These are phyloP conservation scores for Antrozous pallidus DNA, from an alignment of 2,797 vertebrate species.

Conservation along the genomic window DNA sequence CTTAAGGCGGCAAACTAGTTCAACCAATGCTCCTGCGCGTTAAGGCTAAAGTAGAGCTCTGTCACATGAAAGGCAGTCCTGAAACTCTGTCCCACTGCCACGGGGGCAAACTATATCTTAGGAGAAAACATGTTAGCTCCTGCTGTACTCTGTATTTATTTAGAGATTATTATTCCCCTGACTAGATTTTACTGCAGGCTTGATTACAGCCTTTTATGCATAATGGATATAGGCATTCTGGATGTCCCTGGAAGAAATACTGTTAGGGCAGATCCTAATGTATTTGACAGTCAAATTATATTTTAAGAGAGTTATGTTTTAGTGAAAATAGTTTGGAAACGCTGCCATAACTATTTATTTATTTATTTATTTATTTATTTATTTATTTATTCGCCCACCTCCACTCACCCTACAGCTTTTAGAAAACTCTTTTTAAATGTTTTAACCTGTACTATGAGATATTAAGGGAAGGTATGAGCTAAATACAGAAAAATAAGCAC, in stretches of 20 bases:
- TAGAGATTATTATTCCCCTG: neutral
- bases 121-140: neutral
- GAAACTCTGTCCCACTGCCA: neutral
- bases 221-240: neutral
- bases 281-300: neutral
- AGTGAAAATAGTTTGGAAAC: neutral
- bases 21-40: neutral
- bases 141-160: neutral
- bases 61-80: neutral
- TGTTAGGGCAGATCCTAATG: neutral
- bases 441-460: neutral
- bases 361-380: neutral
- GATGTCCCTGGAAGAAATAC: conserved; percentile 34
- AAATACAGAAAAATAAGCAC: neutral
- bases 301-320: conserved; percentile 3
- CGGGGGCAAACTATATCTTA: neutral
- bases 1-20: neutral
- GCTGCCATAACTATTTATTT: neutral
- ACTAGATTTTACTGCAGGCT: conserved; percentile 30
- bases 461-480: neutral
- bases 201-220: conserved; percentile 15
- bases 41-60: neutral
- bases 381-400: neutral
- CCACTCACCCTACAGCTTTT: neutral
- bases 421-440: neutral